Base-by-base conservation (phyloP, 2,113 vertebrate species). In the Pyrgilauda ruficollis region DNA sequence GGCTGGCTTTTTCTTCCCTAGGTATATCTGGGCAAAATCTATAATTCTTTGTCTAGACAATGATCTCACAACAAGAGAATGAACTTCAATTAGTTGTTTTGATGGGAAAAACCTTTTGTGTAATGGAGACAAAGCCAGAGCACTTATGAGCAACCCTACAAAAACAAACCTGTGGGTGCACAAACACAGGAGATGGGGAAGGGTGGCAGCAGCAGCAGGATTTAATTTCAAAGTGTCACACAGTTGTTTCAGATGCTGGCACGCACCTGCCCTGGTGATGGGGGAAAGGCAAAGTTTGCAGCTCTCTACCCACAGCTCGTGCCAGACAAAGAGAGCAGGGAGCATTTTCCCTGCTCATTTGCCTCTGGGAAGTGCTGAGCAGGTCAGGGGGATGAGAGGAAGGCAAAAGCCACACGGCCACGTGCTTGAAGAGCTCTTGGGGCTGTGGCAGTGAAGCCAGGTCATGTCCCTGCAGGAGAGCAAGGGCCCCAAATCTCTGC, bases 11-110 rank as follows among this genome's bases (percentile, higher is more conserved):
- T 52, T 15, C 87, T 74, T 56, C 47, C 37, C 52, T 23, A 61
- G 72, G 72, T 90, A 20, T 92, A 93, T 90, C 93, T 67, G 49
- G 76, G 83, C 66, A 94, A 84, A 87, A 96, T 94, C 93, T 88
- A 1, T 95, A 92, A 96, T 94, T 91, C 93, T 93, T 93, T 88
- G 93, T 96, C 96, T 96, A 96, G 94, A 96, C 94, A 94, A 95
- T 96, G 96, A 96, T 70, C 88, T 96, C 95, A 95, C 83, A 86
- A 88, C 52, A 61, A 61, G 68, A 84, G 90, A 90, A 97, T 86
- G 88, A 90, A 52, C 80, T 90, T 92, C 87, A 95, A 96, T 95
- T 90, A 81, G 52, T 39, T 89, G 52, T 90, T 94, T 72, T 37
- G 76, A 72, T 91, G 76, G 76, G 13, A 78, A 95, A 95, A 85